Evolutionary conservation across 2,113 vertebrate genomes (phyloP).

Genomic region (Podiceps cristatus): DNA sequence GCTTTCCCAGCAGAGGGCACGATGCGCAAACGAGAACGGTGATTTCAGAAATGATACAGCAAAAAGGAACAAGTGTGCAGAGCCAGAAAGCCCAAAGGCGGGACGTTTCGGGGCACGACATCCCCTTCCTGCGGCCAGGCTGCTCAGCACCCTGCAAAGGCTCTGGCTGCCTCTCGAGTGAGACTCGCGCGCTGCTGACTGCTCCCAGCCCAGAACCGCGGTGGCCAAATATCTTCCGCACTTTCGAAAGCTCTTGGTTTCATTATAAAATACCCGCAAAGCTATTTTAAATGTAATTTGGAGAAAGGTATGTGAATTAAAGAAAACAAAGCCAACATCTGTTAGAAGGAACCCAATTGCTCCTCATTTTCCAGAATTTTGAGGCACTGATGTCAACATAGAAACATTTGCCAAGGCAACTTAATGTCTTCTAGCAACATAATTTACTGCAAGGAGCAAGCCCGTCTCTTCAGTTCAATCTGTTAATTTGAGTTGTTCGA

Average conservation of each 20-base stretch:
- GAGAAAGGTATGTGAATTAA: not conserved
- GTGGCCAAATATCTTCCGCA: fast-evolving
- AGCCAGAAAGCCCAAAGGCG: not conserved
- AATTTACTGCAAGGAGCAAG: not conserved
- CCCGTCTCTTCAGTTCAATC: not conserved
- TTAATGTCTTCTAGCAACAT: fast-evolving
- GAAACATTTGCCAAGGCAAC: not conserved
- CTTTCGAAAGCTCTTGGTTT: fast-evolving
- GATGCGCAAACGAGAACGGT: not conserved
- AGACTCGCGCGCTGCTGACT: fast-evolving
- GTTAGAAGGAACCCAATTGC: fast-evolving
- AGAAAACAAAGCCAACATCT: not conserved
- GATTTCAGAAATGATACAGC: not conserved
- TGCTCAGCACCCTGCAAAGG: not conserved
- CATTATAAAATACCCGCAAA: not conserved
- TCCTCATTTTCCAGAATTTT: not conserved
- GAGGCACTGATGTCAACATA: not conserved
- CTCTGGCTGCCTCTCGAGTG: not conserved
- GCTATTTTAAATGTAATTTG: not conserved
- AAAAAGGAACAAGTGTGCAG: fast-evolving
- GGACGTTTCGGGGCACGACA: fast-evolving
- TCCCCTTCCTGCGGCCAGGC: fast-evolving
- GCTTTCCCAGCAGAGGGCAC: conserved; percentile 57
- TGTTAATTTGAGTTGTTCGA: not conserved
- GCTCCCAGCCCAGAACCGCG: not conserved